Conservation (phyloP, 2,113 vertebrate species). For the Tapirus terrestris region DNA sequence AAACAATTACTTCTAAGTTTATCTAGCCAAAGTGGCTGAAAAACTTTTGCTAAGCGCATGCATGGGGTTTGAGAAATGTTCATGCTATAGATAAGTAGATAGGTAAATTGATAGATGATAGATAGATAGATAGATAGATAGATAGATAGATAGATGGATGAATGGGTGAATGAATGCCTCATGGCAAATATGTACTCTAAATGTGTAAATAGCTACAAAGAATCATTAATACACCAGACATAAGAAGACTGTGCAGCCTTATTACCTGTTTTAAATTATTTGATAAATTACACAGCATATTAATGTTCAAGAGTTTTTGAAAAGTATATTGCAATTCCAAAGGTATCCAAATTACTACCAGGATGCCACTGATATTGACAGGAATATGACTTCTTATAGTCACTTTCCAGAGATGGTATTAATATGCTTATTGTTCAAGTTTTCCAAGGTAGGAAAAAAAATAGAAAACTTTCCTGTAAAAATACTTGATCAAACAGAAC, state of each 20-base stretch:
- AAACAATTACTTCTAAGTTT: not conserved
- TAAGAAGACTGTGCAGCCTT: not conserved
- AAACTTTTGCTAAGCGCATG: not conserved
- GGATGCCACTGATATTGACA: not conserved
- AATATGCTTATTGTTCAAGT: constrained; percentile 38
- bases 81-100: not conserved
- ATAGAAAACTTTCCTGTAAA: constrained; percentile 40
- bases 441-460: constrained; percentile 23
- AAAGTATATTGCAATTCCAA: not conserved
- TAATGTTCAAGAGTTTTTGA: not conserved
- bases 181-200: not conserved
- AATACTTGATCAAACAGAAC: constrained; percentile 1
- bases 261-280: not conserved
- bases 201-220: not conserved
- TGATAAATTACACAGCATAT: not conserved
- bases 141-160: not conserved
- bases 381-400: not conserved
- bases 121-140: not conserved
- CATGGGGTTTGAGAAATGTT: constrained; percentile 8
- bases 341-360: not conserved
- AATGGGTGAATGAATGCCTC: not conserved
- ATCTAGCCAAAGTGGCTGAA: not conserved
- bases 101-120: not conserved
- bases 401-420: constrained; percentile 45
- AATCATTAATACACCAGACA: not conserved